A percentile compares a stretch with the other conserved stretches of the same genome.
Evolutionary conservation across 2,888 invertebrate genomes (phyloP).

Genomic region (Antheraea yamamai): DNA sequence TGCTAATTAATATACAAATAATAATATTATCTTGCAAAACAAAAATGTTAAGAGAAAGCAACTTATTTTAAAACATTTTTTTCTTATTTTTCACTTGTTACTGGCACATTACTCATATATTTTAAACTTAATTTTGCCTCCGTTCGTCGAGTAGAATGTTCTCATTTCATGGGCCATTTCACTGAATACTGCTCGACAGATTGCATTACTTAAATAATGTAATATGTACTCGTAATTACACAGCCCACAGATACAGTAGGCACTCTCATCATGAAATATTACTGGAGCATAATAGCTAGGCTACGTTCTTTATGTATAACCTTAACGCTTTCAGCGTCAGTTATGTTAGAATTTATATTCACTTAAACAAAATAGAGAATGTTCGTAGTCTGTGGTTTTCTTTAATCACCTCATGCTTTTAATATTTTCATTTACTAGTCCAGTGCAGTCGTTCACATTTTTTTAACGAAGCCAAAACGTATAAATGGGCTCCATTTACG

Average conservation of each 20-base stretch:
- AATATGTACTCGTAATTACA: slow-evolving; percentile 9
- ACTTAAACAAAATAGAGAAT: neutral
- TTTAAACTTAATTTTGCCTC: slow-evolving; percentile 7
- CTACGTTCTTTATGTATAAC: neutral
- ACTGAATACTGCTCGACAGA: slow-evolving; percentile 10
- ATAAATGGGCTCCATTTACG: too few species aligned
- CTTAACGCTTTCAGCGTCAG: slow-evolving; percentile 3
- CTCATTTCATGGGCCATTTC: slow-evolving; percentile 12
- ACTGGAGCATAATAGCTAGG: neutral
- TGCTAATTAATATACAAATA: neutral
- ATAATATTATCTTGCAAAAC: neutral
- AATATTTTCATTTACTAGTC: neutral
- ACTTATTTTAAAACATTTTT: neutral
- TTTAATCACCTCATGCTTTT: neutral
- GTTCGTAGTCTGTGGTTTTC: neutral
- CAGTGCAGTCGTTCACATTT: neutral
- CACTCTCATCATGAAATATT: slow-evolving; percentile 1
- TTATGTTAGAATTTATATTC: slow-evolving; percentile 3
- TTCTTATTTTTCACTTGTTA: neutral
- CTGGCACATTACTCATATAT: neutral
- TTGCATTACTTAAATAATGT: slow-evolving; percentile 13
- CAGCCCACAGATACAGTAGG: neutral
- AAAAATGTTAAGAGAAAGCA: neutral
- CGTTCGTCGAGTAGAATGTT: slow-evolving; percentile 10
- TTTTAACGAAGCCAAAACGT: too few species aligned